Percentiles rank a stretch among this genome's conserved stretches.
phyloP scores from a whole-genome alignment of 2,888 invertebrate genomes.

The Ryuthela nishihirai region DNA sequence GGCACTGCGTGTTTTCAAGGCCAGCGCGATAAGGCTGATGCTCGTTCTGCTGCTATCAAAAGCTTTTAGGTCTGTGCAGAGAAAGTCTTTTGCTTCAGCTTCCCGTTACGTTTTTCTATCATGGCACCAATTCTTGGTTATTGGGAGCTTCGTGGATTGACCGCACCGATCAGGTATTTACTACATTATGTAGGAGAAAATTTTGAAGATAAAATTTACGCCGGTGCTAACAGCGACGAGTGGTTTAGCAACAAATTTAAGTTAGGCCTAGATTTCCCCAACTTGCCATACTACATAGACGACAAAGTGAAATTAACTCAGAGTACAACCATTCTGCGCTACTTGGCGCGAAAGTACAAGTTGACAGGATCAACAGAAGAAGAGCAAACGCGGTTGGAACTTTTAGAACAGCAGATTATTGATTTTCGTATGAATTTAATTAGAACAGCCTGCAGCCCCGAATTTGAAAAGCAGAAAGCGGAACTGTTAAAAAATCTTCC shows the following conservation, averaged over 20 bases:
- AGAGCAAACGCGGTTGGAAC: conserved; percentile 27
- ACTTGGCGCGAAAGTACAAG: conserved; percentile 39
- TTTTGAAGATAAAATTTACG: conserved; percentile 53
- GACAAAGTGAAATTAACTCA: conserved; percentile 50
- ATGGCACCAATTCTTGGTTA: conserved; percentile 35
- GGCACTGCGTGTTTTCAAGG: too few relatives aligned
- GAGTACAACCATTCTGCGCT: conserved; percentile 44
- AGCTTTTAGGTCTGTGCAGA: too few relatives aligned
- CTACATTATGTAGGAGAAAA: conserved; percentile 51
- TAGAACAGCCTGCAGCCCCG: conserved; percentile 49
- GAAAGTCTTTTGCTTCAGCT: too few relatives aligned
- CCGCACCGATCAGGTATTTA: conserved; percentile 48
- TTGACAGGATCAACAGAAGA: conserved; percentile 32
- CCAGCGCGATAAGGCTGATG: too few relatives aligned
- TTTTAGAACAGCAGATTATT: conserved; percentile 44
- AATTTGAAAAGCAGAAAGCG: conserved; percentile 43
- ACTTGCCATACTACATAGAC: conserved; percentile 51
- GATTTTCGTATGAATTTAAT: conserved; percentile 52
- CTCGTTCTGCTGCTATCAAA: too few relatives aligned
- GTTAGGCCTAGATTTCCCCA: conserved; percentile 50
- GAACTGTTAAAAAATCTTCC: conserved; percentile 27
- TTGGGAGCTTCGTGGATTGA: conserved; percentile 41
- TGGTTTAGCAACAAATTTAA: conserved; percentile 35
- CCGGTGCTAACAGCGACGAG: conserved; percentile 50
- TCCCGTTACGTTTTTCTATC: too few relatives aligned